phyloP scores from a whole-genome alignment of 2,797 vertebrate genomes.

The Phrynocephalus guinanensis region DNA sequence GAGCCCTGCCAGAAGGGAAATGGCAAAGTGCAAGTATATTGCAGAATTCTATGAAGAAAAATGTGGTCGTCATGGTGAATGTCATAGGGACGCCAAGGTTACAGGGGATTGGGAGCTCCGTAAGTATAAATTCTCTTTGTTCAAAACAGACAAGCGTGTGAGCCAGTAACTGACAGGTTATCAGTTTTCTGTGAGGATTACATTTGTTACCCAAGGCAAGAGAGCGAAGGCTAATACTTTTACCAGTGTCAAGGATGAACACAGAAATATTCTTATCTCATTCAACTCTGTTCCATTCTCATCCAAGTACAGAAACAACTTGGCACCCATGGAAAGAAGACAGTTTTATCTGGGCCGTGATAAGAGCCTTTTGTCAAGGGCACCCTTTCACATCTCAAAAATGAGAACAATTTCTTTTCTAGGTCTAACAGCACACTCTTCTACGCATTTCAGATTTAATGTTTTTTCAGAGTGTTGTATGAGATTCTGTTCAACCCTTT shows the following conservation, averaged over 20 bases:
- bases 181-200: constrained; percentile 7
- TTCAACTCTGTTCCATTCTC: not conserved
- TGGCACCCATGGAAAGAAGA: not conserved
- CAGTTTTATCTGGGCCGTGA: not conserved
- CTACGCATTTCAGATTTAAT: not conserved
- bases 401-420: not conserved
- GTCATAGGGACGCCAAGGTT: not conserved
- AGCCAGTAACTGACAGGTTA: not conserved
- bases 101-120: not conserved
- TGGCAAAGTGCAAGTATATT: not conserved
- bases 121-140: not conserved
- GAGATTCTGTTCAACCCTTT: not conserved
- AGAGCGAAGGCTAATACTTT: not conserved
- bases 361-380: not conserved
- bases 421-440: not conserved
- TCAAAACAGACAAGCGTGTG: not conserved
- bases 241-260: not conserved
- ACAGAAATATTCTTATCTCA: constrained; percentile 10
- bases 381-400: not conserved
- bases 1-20: not conserved
- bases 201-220: constrained; percentile 1
- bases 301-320: not conserved
- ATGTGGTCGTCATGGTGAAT: not conserved
- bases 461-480: not conserved
- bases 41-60: not conserved